Evolutionary conservation across 2,888 invertebrate genomes (phyloP), one percentile per base, ranked within the genome.

Genomic region (Agapostemon virescens): DNA sequence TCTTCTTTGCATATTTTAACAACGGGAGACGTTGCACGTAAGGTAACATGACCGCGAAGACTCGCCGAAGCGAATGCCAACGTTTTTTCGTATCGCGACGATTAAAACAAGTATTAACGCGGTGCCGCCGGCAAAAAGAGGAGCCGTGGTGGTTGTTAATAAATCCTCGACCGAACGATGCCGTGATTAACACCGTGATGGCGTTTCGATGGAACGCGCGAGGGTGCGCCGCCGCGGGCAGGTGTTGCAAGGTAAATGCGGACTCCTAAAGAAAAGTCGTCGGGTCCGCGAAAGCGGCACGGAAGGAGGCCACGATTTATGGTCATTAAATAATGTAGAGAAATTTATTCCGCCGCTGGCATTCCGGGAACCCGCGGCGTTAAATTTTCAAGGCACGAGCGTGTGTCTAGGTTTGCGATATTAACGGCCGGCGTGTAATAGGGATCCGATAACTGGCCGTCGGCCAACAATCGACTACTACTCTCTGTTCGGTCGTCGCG

Each of bases 301-400:
- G 77, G 69, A 81, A 81, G 82, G 75, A 75, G 75, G 73, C n/a
- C 9, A 69, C 71, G 72, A 83, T 81, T 81, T 83, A 83, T 72
- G 67, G 69, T 78, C 81, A 79, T 83, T 83, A 83, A 83, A 83
- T 82, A 82, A 83, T 82, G 79, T 70, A 82, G 45, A 82, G 79
- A 74, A 83, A 83, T 83, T 83, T 83, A 82, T 82, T 83, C 83
- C 30, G 52, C n/a, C 69, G 67, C 66, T 40, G 70, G 15, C 69
- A 69, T 82, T 71, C 73, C 63, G 52, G 67, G 83, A 74, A 72
- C 68, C 72, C 49, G 33, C 26, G 73, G 72, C 74, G 74, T 72
- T 84, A 84, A 84, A 83, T 67, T 83, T 68, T 73, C 75, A 52
- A 23, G 70, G 74, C 70, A 84, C 68, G 74, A 78, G 74, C 74